Conservation (phyloP, 2,888 invertebrate genomes). For the Drosophila atroscutellata region DNA sequence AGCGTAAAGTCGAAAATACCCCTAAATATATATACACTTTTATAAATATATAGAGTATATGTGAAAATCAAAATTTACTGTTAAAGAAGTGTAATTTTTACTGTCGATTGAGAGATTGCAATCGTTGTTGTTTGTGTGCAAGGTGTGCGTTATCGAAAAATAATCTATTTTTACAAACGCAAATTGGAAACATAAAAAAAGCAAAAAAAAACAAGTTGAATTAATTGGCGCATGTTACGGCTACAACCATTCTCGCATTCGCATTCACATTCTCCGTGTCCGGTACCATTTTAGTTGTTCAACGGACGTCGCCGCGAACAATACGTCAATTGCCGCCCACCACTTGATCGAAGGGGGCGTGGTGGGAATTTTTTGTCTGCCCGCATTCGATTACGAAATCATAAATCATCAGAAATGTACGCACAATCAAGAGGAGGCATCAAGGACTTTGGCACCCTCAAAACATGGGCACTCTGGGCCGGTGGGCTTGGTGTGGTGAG, state of each 20-base stretch:
- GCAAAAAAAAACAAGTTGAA: slow-evolving; percentile 18
- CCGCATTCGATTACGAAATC: background rate
- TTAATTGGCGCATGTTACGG: slow-evolving; percentile 65
- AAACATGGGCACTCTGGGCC: slow-evolving; percentile 55
- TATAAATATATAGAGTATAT: background rate
- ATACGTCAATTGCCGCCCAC: slow-evolving; percentile 45
- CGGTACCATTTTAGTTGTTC: slow-evolving; percentile 55
- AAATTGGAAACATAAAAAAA: slow-evolving; percentile 40
- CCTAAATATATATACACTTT: slow-evolving; percentile 2
- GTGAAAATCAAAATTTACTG: slow-evolving; percentile 31
- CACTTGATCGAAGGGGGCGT: slow-evolving; percentile 35
- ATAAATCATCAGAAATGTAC: slow-evolving; percentile 54
- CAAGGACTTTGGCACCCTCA: slow-evolving; percentile 64
- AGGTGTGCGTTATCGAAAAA: slow-evolving; percentile 51
- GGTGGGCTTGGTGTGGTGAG: slow-evolving; percentile 69
- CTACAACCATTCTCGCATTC: slow-evolving; percentile 33
- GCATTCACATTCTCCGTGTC: slow-evolving; percentile 44
- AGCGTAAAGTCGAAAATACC: slow-evolving; percentile 47
- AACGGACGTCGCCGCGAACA: slow-evolving; percentile 55
- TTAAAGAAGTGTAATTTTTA: slow-evolving; percentile 28
- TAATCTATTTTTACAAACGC: slow-evolving; percentile 41
- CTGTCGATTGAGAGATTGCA: background rate
- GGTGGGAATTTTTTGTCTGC: slow-evolving; percentile 14
- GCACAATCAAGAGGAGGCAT: slow-evolving; percentile 41
- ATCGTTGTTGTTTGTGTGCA: slow-evolving; percentile 31